A percentile compares a stretch with the other conserved stretches of the same genome.
phyloP scores from a whole-genome alignment of 2,113 vertebrate genomes.

The Cairina moschata region DNA sequence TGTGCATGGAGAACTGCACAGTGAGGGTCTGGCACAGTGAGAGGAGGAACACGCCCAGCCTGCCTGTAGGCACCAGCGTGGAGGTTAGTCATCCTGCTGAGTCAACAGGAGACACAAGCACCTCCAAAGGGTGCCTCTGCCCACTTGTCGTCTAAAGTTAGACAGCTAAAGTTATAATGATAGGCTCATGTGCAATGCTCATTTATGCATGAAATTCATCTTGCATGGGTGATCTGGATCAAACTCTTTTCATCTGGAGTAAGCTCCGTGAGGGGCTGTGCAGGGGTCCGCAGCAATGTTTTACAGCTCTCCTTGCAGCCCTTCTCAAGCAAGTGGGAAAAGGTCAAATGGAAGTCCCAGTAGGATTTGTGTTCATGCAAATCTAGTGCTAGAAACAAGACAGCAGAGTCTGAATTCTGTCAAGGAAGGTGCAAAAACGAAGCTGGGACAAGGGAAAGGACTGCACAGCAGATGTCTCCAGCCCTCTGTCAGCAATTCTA shows the following conservation, averaged over 20 bases:
- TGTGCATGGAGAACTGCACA: background rate
- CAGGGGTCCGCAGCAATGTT: background rate
- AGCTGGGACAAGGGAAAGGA: background rate
- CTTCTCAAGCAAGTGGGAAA: background rate
- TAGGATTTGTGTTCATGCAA: background rate
- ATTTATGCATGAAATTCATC: background rate
- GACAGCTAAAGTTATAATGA: background rate
- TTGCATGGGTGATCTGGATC: background rate
- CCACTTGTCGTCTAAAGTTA: background rate
- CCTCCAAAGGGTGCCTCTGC: conserved; percentile 18
- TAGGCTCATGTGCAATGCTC: background rate
- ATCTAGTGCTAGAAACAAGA: background rate
- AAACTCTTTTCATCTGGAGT: background rate
- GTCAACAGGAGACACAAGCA: conserved; percentile 5
- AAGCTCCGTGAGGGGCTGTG: background rate
- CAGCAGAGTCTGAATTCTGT: background rate
- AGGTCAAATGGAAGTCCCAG: background rate
- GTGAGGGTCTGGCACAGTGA: conserved; percentile 1
- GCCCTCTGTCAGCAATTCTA: background rate
- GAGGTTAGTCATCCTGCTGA: conserved; percentile 44
- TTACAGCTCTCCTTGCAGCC: background rate
- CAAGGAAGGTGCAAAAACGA: background rate
- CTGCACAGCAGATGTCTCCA: background rate
- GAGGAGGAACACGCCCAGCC: background rate
- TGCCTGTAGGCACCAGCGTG: background rate